Conservation (phyloP, 2,888 invertebrate species). For the Pheosia tremula region DNA sequence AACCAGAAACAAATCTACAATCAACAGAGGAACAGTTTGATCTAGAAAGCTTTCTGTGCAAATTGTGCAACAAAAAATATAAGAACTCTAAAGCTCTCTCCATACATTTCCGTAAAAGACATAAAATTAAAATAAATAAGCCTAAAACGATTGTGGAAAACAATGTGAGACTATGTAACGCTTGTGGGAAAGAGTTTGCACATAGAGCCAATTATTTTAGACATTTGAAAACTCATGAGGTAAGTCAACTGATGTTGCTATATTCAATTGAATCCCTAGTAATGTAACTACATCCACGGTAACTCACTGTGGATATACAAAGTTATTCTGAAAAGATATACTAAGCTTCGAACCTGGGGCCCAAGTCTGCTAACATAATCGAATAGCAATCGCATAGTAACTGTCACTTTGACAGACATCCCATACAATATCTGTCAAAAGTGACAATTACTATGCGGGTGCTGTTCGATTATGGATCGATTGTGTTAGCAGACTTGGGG, state of each 20-base stretch:
- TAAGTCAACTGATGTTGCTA: slow-evolving; percentile 23
- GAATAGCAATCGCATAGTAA: too few species aligned
- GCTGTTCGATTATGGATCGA: too few species aligned
- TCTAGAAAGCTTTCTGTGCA: slow-evolving; percentile 53
- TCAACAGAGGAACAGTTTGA: slow-evolving; percentile 42
- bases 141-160: slow-evolving; percentile 22
- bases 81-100: slow-evolving; percentile 42
- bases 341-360: too few species aligned
- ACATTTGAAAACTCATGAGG: slow-evolving; percentile 55
- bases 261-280: too few species aligned
- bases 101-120: slow-evolving; percentile 51
- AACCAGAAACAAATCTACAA: slow-evolving; percentile 10
- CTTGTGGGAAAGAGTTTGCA: slow-evolving; percentile 48
- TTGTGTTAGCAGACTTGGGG: too few species aligned
- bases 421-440: too few species aligned
- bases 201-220: slow-evolving; percentile 36
- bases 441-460: too few species aligned
- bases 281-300: too few species aligned
- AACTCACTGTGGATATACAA: too few species aligned
- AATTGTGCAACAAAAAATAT: slow-evolving; percentile 58
- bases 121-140: slow-evolving; percentile 46
- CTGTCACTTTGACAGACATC: too few species aligned
- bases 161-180: slow-evolving; percentile 44
- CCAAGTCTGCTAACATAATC: too few species aligned
- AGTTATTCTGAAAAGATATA: too few species aligned